A percentile compares a stretch with the other conserved stretches of the same genome.
These are phyloP conservation scores for Petrocephalus zakoni DNA, from an alignment of 2,113 vertebrate species.

Conservation along the genomic window DNA sequence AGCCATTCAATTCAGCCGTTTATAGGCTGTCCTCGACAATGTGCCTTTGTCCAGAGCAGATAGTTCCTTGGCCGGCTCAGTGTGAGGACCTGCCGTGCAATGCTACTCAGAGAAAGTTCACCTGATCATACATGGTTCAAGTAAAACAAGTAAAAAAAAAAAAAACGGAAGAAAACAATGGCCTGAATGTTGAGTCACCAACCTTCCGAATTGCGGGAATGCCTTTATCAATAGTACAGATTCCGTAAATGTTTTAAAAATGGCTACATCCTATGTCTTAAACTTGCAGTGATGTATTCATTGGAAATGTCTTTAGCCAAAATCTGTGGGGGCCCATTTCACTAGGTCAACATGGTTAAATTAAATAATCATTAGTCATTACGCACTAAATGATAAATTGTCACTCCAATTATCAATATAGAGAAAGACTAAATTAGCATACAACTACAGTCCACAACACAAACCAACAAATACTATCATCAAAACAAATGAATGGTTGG, in stretches of 20 bases:
- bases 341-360: not conserved
- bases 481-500: not conserved
- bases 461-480: not conserved
- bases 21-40: constrained; percentile 61
- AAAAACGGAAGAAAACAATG: too few species aligned
- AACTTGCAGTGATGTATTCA: not conserved
- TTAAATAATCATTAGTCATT: not conserved
- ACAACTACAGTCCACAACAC: not conserved
- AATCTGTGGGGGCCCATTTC: not conserved
- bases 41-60: constrained; percentile 59
- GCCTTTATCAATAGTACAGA: not conserved
- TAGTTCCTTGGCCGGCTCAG: constrained; percentile 47
- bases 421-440: not conserved
- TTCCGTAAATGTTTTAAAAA: not conserved
- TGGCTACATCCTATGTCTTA: not conserved
- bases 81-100: constrained; percentile 32
- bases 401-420: not conserved
- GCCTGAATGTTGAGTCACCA: not conserved
- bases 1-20: constrained; percentile 59
- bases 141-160: not conserved
- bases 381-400: not conserved
- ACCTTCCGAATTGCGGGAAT: not conserved
- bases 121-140: constrained; percentile 47
- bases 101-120: constrained; percentile 44
- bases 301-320: not conserved